Evolutionary conservation across 2,797 vertebrate genomes (phyloP).

Genomic region (Eulemur mongoz): DNA sequence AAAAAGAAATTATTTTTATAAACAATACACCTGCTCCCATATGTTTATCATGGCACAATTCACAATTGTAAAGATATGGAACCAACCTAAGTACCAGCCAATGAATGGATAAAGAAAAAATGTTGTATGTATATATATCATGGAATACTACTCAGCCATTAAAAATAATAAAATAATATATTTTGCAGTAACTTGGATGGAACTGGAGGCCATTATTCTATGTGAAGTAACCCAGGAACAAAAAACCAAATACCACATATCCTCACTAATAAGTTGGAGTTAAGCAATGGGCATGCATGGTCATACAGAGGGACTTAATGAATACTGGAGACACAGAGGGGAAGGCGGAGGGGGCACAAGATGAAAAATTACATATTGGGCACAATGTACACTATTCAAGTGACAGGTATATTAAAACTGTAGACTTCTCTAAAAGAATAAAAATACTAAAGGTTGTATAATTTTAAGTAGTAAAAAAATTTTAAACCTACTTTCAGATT

Average conservation of each 20-base stretch:
- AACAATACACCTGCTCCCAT: background rate
- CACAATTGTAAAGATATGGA: background rate
- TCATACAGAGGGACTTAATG: background rate
- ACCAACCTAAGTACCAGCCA: background rate
- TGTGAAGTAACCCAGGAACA: background rate
- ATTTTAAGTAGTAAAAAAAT: background rate
- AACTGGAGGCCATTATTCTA: background rate
- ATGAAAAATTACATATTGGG: background rate
- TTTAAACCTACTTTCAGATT: background rate
- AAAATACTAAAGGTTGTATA: background rate
- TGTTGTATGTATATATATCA: background rate
- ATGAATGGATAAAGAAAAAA: background rate
- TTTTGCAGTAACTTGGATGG: background rate
- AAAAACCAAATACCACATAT: background rate
- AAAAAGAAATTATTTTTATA: background rate
- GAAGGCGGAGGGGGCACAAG: background rate
- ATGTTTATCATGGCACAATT: background rate
- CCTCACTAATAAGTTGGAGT: background rate
- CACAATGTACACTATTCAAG: background rate
- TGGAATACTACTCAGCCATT: background rate
- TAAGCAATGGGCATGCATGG: background rate
- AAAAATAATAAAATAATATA: background rate
- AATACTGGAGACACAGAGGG: background rate
- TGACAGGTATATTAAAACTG: background rate
- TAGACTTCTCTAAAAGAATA: background rate